Evolutionary conservation across 2,113 vertebrate genomes (phyloP).

Genomic region (Ceuthmochares aereus): DNA sequence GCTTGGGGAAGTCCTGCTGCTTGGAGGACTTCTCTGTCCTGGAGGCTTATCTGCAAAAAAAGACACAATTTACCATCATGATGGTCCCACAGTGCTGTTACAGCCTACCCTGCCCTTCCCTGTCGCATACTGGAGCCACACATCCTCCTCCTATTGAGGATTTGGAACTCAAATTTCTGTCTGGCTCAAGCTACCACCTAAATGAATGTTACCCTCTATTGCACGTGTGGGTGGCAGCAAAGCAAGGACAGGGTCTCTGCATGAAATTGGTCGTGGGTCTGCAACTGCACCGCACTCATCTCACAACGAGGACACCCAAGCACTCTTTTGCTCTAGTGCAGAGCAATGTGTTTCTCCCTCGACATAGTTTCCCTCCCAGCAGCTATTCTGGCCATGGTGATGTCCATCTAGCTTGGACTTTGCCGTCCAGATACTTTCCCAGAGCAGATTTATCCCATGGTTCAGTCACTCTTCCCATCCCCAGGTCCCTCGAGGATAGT

Average conservation of each 20-base stretch:
- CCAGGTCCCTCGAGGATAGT: not conserved
- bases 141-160: not conserved
- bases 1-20: conserved; percentile 46
- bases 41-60: conserved; percentile 55
- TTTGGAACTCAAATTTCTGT: not conserved
- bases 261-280: not conserved
- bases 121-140: fast-evolving
- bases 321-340: not conserved
- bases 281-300: not conserved
- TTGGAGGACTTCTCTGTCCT: conserved; percentile 49
- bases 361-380: not conserved
- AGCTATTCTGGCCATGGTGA: not conserved
- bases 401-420: not conserved
- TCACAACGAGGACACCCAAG: not conserved
- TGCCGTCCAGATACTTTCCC: not conserved
- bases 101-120: not conserved
- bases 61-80: fast-evolving
- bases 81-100: not conserved
- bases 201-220: fast-evolving
- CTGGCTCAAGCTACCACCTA: not conserved
- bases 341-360: not conserved
- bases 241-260: not conserved
- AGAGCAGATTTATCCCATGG: not conserved
- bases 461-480: not conserved
- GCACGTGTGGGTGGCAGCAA: not conserved